Evolutionary conservation across 2,888 invertebrate genomes (phyloP), one percentile per base, ranked within the genome.

Genomic region (Apeira syringaria): DNA sequence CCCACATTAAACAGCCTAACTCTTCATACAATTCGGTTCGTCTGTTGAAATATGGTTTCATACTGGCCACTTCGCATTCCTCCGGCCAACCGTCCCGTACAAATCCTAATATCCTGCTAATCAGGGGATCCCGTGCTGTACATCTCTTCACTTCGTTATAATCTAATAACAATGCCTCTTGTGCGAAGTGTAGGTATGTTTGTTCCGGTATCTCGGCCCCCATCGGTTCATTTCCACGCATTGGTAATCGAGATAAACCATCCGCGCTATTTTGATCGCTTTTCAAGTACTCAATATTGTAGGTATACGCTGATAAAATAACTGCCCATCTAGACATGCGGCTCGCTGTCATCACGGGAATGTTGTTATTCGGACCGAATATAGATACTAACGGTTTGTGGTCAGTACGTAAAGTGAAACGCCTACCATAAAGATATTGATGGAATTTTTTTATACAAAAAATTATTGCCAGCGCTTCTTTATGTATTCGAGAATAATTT

Each of bases 311-410:
- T 0, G 52, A 38, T 10, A 56, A 30, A 5, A 50, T 53, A 0
- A 54, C 7, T 7, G 20, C 20, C 20, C 20, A 51, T 1, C 54
- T 33, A 4, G 53, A 49, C 40, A 59, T 42, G 0, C 56, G 26
- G 17, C 51, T 50, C 1, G 61, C 54, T 0, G 36, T 25, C 47
- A 47, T 53, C 2, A 37, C 46, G 0, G 57, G 57, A 13, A 59
- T 53, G 0, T 53, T 53, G 0, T 20, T 41, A 6, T 56, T 28
- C 0, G 56, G 52, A 0, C 55, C 53, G n/a, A 60, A 55, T 8
- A 57, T 57, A 1, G 47, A 50, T 1, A 59, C 52, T 4, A 62
- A 17, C 0, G 62, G 54, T 10, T 59, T 59, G 24, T 62, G 57
- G 11, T 62, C 62, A 0, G 55, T 61, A 0, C 48, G 30, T 2